Percentiles rank a stretch among this genome's conserved stretches.
phyloP scores from a whole-genome alignment of 2,888 invertebrate species.

The Bellardia bayeri region DNA sequence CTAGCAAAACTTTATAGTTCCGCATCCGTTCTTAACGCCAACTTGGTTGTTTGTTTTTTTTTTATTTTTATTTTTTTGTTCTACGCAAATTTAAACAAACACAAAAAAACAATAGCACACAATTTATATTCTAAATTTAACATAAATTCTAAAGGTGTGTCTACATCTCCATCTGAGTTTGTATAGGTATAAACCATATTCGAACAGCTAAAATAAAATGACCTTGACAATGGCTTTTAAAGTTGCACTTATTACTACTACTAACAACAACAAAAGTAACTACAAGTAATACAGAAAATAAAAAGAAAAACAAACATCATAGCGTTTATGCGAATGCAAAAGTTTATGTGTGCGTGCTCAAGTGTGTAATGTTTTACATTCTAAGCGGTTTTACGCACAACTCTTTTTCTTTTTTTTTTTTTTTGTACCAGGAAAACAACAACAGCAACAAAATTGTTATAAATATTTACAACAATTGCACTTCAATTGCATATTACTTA shows the following conservation, averaged over 20 bases:
- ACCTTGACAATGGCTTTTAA: slow-evolving; percentile 70
- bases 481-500: not conserved
- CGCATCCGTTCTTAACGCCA: slow-evolving; percentile 65
- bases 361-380: slow-evolving; percentile 23
- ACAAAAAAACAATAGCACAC: slow-evolving; percentile 3
- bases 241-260: slow-evolving; percentile 23
- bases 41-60: not conserved
- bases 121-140: slow-evolving; percentile 27
- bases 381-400: slow-evolving; percentile 55
- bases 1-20: slow-evolving; percentile 45
- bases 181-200: not conserved
- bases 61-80: not conserved
- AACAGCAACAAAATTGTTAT: not conserved
- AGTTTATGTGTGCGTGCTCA: slow-evolving; percentile 24
- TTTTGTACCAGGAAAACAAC: not conserved
- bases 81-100: slow-evolving; percentile 35
- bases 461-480: not conserved
- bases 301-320: slow-evolving; percentile 9
- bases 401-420: too few species aligned
- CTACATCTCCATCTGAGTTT: slow-evolving; percentile 4
- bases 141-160: slow-evolving; percentile 66
- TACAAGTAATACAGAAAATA: not conserved
- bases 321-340: not conserved
- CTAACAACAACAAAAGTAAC: not conserved
- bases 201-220: slow-evolving; percentile 30